These are phyloP conservation scores for Papilio gigon DNA, from an alignment of 2,888 invertebrate species.

Conservation along the genomic window DNA sequence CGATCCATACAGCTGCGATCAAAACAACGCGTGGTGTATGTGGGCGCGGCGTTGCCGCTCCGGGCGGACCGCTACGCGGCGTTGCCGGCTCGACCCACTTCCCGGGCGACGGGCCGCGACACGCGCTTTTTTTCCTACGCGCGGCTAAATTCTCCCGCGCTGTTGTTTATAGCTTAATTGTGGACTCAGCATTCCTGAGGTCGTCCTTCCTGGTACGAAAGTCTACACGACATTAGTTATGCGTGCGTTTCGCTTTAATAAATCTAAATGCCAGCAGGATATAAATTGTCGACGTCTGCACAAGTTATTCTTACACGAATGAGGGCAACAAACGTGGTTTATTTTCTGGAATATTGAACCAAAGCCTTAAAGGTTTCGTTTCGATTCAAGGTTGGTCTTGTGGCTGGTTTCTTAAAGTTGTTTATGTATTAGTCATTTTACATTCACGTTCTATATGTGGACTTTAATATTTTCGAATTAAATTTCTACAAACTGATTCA, in stretches of 20 bases:
- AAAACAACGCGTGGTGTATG: slow-evolving; percentile 45
- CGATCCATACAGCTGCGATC: background rate
- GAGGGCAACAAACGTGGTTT: background rate
- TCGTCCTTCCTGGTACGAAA: slow-evolving; percentile 43
- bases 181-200: slow-evolving; percentile 46
- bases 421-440: background rate
- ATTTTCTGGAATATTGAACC: background rate
- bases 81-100: slow-evolving; percentile 67
- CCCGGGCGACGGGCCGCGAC: slow-evolving; percentile 44
- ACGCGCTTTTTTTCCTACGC: slow-evolving; percentile 48
- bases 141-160: slow-evolving; percentile 59
- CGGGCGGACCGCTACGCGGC: slow-evolving; percentile 65
- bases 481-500: no score
- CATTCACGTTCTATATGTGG: no score
- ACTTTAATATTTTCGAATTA: no score
- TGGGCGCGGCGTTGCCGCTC: slow-evolving; percentile 63
- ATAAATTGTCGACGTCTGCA: background rate
- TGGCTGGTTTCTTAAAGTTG: background rate
- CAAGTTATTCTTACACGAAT: background rate
- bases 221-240: slow-evolving; percentile 2
- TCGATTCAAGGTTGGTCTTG: background rate
- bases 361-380: background rate
- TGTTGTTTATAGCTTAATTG: slow-evolving; percentile 54
- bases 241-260: slow-evolving; percentile 1
- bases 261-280: slow-evolving; percentile 1